These are phyloP conservation scores for Melikaiella ostensackeni DNA, from an alignment of 2,888 invertebrate genomes.

Conservation along the genomic window DNA sequence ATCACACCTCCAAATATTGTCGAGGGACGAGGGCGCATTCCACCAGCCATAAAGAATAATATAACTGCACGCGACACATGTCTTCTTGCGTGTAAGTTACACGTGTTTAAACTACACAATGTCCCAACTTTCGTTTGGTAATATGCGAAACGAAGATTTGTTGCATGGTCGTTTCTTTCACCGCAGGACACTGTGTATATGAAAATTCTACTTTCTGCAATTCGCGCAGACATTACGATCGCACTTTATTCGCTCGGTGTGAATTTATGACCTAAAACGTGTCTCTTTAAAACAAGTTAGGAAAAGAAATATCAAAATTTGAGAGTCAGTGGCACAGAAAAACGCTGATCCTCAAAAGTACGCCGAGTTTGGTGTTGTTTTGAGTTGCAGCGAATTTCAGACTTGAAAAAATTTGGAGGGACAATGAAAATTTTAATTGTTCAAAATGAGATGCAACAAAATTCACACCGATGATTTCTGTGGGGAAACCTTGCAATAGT, in stretches of 20 bases:
- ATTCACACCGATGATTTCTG: too few relatives aligned
- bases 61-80: slow-evolving; percentile 76
- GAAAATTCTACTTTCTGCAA: slow-evolving; percentile 37
- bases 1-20: slow-evolving; percentile 73
- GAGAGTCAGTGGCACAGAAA: too few relatives aligned
- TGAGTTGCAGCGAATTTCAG: too few relatives aligned
- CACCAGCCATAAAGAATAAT: slow-evolving; percentile 75
- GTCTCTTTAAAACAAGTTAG: background rate
- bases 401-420: too few relatives aligned
- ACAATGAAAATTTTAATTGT: too few relatives aligned
- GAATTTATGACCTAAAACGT: slow-evolving; percentile 11
- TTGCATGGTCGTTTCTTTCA: slow-evolving; percentile 57
- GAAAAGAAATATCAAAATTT: background rate
- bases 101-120: slow-evolving; percentile 46
- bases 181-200: slow-evolving; percentile 53
- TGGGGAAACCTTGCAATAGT: too few relatives aligned
- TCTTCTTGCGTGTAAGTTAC: slow-evolving; percentile 66
- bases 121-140: slow-evolving; percentile 48
- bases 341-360: too few relatives aligned
- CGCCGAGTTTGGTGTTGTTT: too few relatives aligned
- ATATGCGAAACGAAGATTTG: slow-evolving; percentile 73
- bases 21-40: slow-evolving; percentile 61
- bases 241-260: slow-evolving; percentile 47
- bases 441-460: too few relatives aligned
- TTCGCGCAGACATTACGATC: slow-evolving; percentile 51